A percentile compares a stretch with the other conserved stretches of the same genome.
These are phyloP conservation scores for Siniperca obscura DNA, from an alignment of 2,797 vertebrate species.

Conservation along the genomic window DNA sequence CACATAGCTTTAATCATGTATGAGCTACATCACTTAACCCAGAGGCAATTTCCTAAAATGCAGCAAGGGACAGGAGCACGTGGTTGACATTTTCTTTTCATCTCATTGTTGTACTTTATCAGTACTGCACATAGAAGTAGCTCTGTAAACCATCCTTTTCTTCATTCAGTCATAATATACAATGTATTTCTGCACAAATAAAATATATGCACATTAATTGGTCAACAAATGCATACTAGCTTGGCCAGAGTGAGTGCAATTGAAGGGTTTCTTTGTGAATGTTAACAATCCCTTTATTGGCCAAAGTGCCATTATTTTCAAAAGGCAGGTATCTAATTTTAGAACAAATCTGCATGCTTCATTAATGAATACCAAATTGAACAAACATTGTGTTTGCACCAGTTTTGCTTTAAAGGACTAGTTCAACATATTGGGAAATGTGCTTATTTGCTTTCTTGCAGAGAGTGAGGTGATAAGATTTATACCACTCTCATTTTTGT, in stretches of 20 bases:
- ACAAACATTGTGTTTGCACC: neutral
- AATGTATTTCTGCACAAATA: neutral
- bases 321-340: neutral
- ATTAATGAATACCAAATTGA: neutral
- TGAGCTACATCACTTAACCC: constrained; percentile 10
- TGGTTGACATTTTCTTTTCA: neutral
- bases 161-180: neutral
- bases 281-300: neutral
- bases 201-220: neutral
- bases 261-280: neutral
- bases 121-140: neutral
- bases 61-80: neutral
- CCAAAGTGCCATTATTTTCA: neutral
- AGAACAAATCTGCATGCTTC: neutral
- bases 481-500: neutral
- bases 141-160: neutral
- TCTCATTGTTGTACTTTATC: constrained; percentile 4
- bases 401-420: constrained; percentile 2
- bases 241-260: neutral
- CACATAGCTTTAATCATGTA: neutral
- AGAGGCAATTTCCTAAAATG: constrained; percentile 14
- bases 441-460: neutral
- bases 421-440: neutral
- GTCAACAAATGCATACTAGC: neutral
- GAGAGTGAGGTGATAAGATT: neutral